phyloP scores from a whole-genome alignment of 2,797 vertebrate species.

The Phoebastria nigripes region DNA sequence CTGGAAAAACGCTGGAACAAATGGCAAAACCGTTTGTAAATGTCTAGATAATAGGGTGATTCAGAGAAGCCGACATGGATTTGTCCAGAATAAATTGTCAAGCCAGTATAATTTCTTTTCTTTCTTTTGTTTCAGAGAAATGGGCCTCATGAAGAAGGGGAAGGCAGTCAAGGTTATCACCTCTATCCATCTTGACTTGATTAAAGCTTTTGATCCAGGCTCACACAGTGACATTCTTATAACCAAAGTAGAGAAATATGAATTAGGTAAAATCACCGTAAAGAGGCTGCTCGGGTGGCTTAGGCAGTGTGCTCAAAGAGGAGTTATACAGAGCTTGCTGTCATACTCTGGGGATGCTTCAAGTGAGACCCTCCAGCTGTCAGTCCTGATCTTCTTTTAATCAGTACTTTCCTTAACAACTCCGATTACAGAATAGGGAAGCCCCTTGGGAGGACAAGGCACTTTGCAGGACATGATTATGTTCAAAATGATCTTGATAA shows the following conservation, averaged over 20 bases:
- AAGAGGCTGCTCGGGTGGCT: background rate
- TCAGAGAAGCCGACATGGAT: background rate
- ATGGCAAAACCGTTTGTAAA: background rate
- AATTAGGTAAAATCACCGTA: background rate
- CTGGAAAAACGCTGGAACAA: background rate
- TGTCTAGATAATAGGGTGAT: background rate
- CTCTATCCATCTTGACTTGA: slow-evolving; percentile 14
- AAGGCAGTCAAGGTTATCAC: background rate
- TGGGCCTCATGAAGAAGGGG: background rate
- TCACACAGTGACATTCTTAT: background rate
- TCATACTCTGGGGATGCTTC: background rate
- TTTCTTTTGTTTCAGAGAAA: background rate
- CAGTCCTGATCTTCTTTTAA: background rate
- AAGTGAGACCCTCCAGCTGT: background rate
- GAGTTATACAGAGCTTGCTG: background rate
- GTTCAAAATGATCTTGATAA: slow-evolving; percentile 33
- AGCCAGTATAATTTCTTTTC: background rate
- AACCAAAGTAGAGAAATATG: background rate
- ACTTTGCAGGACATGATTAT: slow-evolving; percentile 9
- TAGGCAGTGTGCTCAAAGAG: background rate
- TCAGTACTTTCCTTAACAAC: slow-evolving; percentile 47
- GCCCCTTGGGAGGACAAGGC: background rate
- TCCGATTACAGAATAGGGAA: background rate
- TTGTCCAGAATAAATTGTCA: slow-evolving; percentile 27
- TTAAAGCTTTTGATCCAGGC: slow-evolving; percentile 5